These are phyloP conservation scores for Sminthopsis crassicaudata DNA, from an alignment of 2,113 vertebrate species.

Conservation along the genomic window DNA sequence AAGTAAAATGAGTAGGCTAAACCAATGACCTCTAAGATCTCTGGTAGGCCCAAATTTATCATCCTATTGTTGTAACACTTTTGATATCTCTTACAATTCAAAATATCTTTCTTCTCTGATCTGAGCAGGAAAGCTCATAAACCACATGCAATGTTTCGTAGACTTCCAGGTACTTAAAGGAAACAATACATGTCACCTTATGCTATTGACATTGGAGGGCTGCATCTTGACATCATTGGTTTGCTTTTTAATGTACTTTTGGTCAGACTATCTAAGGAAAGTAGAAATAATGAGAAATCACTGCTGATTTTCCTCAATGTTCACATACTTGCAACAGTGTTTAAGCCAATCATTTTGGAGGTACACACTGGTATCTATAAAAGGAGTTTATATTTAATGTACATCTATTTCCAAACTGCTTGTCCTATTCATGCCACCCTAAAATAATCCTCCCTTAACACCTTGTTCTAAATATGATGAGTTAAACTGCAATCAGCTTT, in stretches of 20 bases:
- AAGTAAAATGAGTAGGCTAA: not conserved
- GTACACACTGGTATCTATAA: not conserved
- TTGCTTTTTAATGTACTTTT: slow-evolving; percentile 3
- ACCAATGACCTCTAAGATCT: not conserved
- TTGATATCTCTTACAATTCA: not conserved
- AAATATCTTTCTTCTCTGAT: not conserved
- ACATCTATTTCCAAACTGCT: slow-evolving; percentile 3
- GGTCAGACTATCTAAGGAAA: slow-evolving; percentile 9
- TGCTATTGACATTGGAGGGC: slow-evolving; percentile 7
- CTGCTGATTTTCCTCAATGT: slow-evolving; percentile 31
- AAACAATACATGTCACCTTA: slow-evolving; percentile 29
- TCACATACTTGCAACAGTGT: not conserved
- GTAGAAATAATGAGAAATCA: slow-evolving; percentile 14
- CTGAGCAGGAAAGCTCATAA: not conserved
- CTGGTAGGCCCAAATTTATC: not conserved
- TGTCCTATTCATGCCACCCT: not conserved
- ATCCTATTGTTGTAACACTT: not conserved
- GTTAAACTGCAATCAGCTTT: slow-evolving; percentile 25
- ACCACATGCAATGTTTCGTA: not conserved
- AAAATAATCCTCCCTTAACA: not conserved
- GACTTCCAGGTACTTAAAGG: not conserved
- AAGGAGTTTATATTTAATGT: not conserved
- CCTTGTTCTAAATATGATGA: slow-evolving; percentile 43
- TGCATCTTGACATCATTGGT: slow-evolving; percentile 34
- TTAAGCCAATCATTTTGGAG: slow-evolving; percentile 25